Evolutionary conservation across 2,888 invertebrate genomes (phyloP), one percentile per base, ranked within the genome.

Genomic region (Ormia ochracea): DNA sequence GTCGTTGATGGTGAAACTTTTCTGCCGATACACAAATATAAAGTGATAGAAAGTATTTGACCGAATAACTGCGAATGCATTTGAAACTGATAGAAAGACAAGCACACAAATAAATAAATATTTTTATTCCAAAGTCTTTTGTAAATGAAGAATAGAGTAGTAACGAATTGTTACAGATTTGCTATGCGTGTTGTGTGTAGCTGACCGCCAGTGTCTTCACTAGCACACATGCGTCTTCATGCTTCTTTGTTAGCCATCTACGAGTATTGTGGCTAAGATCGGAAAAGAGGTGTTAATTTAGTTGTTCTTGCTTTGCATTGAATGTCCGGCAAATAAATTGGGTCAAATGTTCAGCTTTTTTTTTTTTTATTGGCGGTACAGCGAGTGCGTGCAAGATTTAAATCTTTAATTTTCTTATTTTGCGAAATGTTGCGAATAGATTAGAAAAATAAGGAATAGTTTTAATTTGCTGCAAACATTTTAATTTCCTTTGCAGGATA

Each of bases 401-500:
- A 26, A 48, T 63, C 26, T 63, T 63, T 9, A n/a, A n/a, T n/a
- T n/a, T n/a, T n/a, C n/a, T n/a, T n/a, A n/a, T n/a, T n/a, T n/a
- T n/a, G n/a, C n/a, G n/a, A n/a, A n/a, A n/a, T n/a, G n/a, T n/a
- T n/a, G n/a, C n/a, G n/a, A n/a, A n/a, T n/a, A n/a, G n/a, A n/a
- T n/a, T n/a, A n/a, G n/a, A n/a, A n/a, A n/a, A n/a, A n/a, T n/a
- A n/a, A n/a, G n/a, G n/a, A n/a, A n/a, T n/a, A n/a, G n/a, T n/a
- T n/a, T n/a, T n/a, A n/a, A n/a, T 52, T 9, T 1, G 4, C 6
- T 2, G n/a, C 17, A 26, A 31, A 1, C 1, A 19, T 10, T 48
- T 4, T 17, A 17, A 26, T 28, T 4, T 48, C 12, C 63, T 36
- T 82, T 76, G 12, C 82, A 86, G 86, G n/a, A 58, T 56, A 43